Evolutionary conservation across 2,797 vertebrate species (phyloP).

Genomic region (Lates japonicus): DNA sequence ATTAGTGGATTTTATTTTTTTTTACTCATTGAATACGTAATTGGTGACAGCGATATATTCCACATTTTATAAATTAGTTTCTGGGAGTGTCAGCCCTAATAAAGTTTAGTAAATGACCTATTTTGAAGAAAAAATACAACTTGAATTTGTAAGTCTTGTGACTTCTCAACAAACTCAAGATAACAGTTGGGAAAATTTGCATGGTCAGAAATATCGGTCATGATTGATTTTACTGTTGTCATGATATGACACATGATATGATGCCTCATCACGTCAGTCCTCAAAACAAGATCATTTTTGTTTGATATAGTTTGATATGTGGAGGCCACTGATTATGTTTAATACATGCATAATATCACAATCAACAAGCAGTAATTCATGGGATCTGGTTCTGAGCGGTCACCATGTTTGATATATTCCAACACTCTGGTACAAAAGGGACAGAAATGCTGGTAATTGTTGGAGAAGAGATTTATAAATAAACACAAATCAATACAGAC

Average conservation of each 20-base stretch:
- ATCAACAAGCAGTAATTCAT: neutral
- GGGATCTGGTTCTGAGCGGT: neutral
- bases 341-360: neutral
- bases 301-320: neutral
- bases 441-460: conserved; percentile 13
- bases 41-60: neutral
- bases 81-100: neutral
- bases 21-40: neutral
- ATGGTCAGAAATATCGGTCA: no score
- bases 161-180: no score
- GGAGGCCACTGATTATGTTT: neutral
- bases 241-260: neutral
- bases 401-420: neutral
- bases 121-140: neutral
- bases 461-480: conserved; percentile 35
- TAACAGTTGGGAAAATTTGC: no score
- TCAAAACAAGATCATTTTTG: neutral
- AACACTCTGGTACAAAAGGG: conserved; percentile 6
- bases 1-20: neutral
- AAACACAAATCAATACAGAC: conserved; percentile 41
- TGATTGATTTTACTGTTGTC: neutral
- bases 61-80: neutral
- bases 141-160: no score
- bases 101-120: neutral
- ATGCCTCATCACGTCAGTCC: neutral